A percentile compares a stretch with the other conserved stretches of the same genome.
Evolutionary conservation across 2,113 vertebrate genomes (phyloP).

Genomic region (Vulpes lagopus): DNA sequence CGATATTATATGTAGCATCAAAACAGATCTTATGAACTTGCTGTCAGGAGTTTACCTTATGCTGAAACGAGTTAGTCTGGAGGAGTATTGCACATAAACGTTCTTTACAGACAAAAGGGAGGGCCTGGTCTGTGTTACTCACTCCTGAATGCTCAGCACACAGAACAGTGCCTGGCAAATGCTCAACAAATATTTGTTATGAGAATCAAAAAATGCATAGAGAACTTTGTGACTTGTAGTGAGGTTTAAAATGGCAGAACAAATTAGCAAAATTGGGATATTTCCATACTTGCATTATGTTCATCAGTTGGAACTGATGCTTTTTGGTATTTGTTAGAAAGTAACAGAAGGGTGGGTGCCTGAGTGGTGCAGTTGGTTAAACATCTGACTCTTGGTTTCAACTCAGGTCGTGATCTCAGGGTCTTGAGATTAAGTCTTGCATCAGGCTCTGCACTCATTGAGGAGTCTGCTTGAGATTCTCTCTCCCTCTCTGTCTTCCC

Average conservation of each 20-base stretch:
- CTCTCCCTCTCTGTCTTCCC: neutral
- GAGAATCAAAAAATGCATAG: neutral
- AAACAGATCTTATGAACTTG: neutral
- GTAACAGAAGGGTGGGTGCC: neutral
- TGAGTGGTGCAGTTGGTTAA: neutral
- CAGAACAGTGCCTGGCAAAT: neutral
- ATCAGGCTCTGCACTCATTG: neutral
- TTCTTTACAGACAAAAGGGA: neutral
- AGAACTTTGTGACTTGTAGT: neutral
- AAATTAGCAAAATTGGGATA: neutral
- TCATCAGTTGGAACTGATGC: accelerated
- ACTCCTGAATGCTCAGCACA: neutral
- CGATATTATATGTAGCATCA: neutral
- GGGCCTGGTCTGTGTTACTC: neutral
- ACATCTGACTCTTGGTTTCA: neutral
- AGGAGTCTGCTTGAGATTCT: neutral
- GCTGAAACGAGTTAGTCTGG: neutral
- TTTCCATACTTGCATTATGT: neutral
- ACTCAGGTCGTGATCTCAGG: neutral
- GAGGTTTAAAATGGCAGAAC: neutral
- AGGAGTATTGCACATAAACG: neutral
- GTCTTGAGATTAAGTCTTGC: neutral
- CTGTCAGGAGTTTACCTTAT: neutral
- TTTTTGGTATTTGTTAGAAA: neutral
- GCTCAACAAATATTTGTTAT: neutral